phyloP scores from a whole-genome alignment of 2,113 vertebrate species.

The Laticauda colubrina region DNA sequence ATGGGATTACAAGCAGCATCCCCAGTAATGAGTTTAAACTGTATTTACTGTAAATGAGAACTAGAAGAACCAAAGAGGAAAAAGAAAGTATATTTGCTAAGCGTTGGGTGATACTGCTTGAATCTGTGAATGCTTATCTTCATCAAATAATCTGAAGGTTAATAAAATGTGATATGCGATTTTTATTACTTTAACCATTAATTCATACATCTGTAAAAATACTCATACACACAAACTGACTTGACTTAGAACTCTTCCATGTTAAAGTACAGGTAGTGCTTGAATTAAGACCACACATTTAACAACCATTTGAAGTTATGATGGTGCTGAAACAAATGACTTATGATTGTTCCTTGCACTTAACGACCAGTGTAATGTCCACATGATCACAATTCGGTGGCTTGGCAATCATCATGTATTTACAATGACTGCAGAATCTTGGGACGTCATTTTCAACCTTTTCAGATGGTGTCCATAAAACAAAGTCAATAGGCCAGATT shows the following conservation, averaged over 20 bases:
- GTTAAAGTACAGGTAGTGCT: not conserved
- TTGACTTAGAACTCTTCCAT: not conserved
- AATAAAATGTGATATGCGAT: not conserved
- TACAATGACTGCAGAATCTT: not conserved
- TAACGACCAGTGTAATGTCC: not conserved
- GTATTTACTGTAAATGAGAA: not conserved
- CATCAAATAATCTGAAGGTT: not conserved
- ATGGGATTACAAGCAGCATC: not conserved
- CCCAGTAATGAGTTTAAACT: not conserved
- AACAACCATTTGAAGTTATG: not conserved
- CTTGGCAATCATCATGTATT: not conserved
- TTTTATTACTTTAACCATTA: not conserved
- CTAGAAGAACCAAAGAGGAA: not conserved
- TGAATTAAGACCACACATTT: not conserved
- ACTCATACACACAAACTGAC: not conserved
- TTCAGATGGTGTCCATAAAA: not conserved
- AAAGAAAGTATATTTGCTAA: not conserved
- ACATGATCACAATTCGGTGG: not conserved
- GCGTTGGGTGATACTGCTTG: not conserved
- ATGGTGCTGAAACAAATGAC: not conserved
- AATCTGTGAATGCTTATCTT: not conserved
- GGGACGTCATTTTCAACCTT: not conserved
- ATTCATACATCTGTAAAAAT: not conserved
- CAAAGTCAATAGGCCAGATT: not conserved
- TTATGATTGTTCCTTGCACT: not conserved